Evolutionary conservation across 2,113 vertebrate genomes (phyloP).

Genomic region (Lamprologus tigripictilis): DNA sequence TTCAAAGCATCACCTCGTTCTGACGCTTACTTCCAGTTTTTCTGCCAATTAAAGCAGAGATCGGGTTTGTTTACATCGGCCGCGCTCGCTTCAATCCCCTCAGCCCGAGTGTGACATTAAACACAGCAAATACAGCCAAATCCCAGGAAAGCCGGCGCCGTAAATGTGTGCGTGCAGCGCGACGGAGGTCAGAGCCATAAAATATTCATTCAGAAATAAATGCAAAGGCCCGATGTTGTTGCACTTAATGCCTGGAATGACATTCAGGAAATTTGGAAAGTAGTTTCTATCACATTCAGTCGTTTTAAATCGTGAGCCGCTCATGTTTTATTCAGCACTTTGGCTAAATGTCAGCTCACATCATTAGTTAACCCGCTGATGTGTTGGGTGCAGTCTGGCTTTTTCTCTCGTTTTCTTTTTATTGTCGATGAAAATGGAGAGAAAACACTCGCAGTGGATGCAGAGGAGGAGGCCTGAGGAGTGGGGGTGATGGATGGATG

Average conservation of each 20-base stretch:
- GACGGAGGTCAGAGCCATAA: neutral
- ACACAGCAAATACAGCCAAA: neutral
- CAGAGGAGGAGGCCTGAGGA: neutral
- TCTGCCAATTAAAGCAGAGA: constrained; percentile 19
- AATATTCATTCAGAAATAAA: neutral
- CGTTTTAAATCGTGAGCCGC: neutral
- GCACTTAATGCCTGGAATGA: neutral
- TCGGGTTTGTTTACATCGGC: neutral
- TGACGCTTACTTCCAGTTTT: neutral
- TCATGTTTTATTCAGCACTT: neutral
- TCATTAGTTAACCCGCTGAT: neutral
- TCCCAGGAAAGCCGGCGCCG: neutral
- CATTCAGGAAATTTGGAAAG: neutral
- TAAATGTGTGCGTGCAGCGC: neutral
- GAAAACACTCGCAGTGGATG: neutral
- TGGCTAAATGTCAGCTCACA: neutral
- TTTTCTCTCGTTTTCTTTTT: neutral
- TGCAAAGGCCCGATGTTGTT: neutral
- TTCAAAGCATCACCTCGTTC: neutral
- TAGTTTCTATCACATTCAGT: neutral
- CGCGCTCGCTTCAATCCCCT: neutral
- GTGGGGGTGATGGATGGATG: neutral
- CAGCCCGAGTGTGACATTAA: neutral
- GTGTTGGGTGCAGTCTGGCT: neutral
- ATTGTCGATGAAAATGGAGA: neutral